These are phyloP conservation scores for Typhlichthys subterraneus DNA, from an alignment of 2,797 vertebrate genomes.

Conservation along the genomic window DNA sequence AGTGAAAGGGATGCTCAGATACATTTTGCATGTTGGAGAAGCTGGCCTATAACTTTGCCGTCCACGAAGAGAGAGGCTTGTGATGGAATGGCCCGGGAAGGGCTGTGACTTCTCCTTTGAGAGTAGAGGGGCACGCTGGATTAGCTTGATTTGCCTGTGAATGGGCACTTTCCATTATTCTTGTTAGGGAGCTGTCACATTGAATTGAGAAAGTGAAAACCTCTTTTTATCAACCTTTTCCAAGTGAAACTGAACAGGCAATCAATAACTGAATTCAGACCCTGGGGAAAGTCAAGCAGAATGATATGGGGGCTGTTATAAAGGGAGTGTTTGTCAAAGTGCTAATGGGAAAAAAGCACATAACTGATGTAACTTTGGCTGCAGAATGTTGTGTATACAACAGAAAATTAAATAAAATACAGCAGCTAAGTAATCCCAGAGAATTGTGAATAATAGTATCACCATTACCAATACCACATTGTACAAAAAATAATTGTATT, in stretches of 20 bases:
- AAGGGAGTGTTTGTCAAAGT: slow-evolving; percentile 87
- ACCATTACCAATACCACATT: not conserved
- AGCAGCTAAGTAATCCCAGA: slow-evolving; percentile 55
- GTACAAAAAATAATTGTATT: not conserved
- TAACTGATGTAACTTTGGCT: slow-evolving; percentile 85
- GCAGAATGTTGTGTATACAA: slow-evolving; percentile 76
- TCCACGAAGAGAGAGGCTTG: slow-evolving; percentile 89
- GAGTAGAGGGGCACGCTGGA: slow-evolving; percentile 96
- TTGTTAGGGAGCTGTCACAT: slow-evolving; percentile 99
- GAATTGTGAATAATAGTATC: slow-evolving; percentile 36
- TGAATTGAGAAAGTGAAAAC: slow-evolving; percentile 98
- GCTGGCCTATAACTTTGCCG: slow-evolving; percentile 85
- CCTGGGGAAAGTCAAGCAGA: slow-evolving; percentile 94
- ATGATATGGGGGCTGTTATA: slow-evolving; percentile 86
- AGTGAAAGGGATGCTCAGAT: slow-evolving; percentile 81
- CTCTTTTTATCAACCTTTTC: slow-evolving; percentile 98
- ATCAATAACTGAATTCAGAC: slow-evolving; percentile 96
- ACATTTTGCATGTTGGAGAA: slow-evolving; percentile 89
- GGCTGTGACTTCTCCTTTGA: slow-evolving; percentile 94
- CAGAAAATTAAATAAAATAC: slow-evolving; percentile 71
- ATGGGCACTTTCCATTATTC: slow-evolving; percentile 98
- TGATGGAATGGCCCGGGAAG: slow-evolving; percentile 94
- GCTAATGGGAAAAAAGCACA: slow-evolving; percentile 84
- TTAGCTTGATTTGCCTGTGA: slow-evolving; percentile 99
- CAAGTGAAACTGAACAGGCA: slow-evolving; percentile 93